phyloP scores from a whole-genome alignment of 2,797 vertebrate genomes.

The Danio kyathit region DNA sequence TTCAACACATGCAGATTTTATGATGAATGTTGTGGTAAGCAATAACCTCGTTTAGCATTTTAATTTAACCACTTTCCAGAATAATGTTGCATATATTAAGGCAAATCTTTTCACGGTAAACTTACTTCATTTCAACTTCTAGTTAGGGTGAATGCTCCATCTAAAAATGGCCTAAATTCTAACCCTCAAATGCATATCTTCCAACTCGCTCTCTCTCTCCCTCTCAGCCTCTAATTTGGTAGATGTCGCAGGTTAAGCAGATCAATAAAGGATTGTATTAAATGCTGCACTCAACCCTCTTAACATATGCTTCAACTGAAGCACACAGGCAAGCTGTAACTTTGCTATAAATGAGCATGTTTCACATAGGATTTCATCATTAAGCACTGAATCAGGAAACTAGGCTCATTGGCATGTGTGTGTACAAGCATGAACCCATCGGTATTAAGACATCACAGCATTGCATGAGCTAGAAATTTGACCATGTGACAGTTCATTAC shows the following conservation, averaged over 20 bases:
- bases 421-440: slow-evolving; percentile 4
- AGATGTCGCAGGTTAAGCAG: slow-evolving; percentile 58
- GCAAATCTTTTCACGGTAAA: neutral
- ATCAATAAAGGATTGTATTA: slow-evolving; percentile 62
- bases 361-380: slow-evolving; percentile 25
- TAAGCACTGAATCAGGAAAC: slow-evolving; percentile 40
- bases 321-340: slow-evolving; percentile 31
- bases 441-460: slow-evolving; percentile 15
- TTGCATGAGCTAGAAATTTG: slow-evolving; percentile 20
- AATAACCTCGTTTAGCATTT: slow-evolving; percentile 35
- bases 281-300: slow-evolving; percentile 57
- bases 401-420: slow-evolving; percentile 16
- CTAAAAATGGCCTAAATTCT: neutral
- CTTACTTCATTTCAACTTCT: neutral
- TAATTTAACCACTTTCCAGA: slow-evolving; percentile 16
- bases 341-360: slow-evolving; percentile 39
- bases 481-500: slow-evolving; percentile 32
- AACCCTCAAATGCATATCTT: slow-evolving; percentile 4
- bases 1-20: slow-evolving; percentile 39
- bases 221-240: slow-evolving; percentile 46
- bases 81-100: slow-evolving; percentile 39
- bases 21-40: slow-evolving; percentile 28
- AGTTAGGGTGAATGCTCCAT: neutral
- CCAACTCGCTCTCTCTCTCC: slow-evolving; percentile 25
- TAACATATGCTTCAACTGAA: slow-evolving; percentile 58